Evolutionary conservation across 2,888 invertebrate genomes (phyloP).

Genomic region (Digitonthophagus gazella): DNA sequence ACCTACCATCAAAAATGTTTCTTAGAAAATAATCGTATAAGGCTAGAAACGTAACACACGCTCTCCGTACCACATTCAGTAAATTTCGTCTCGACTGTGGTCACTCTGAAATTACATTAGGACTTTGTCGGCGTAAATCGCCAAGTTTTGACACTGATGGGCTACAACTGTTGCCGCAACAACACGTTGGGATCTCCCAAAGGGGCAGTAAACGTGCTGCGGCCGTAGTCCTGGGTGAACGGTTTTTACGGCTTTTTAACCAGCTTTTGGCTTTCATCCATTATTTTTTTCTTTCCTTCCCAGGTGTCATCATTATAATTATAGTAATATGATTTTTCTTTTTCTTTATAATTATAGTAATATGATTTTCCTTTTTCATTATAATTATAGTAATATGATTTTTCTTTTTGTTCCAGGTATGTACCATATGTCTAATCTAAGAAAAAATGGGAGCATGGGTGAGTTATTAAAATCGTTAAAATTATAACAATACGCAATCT

Average conservation of each 20-base stretch:
- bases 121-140: conserved; percentile 23
- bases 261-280: not conserved
- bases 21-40: no score
- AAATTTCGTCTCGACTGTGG: conserved; percentile 8
- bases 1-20: no score
- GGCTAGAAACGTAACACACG: no score
- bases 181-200: conserved; percentile 21
- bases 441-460: no score
- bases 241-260: conserved; percentile 8
- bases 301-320: not conserved
- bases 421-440: not conserved
- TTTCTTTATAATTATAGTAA: not conserved
- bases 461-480: no score
- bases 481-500: not conserved
- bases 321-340: not conserved
- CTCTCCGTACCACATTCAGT: not conserved
- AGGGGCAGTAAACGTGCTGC: conserved; percentile 4
- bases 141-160: conserved; percentile 28
- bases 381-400: not conserved
- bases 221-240: not conserved
- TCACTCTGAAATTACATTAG: conserved; percentile 21
- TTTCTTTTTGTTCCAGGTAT: conserved; percentile 11
- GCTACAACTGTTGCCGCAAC: conserved; percentile 23
- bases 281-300: not conserved
- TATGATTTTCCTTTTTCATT: not conserved